Conservation (phyloP, 2,888 invertebrate genomes). For the Germaria angustata region DNA sequence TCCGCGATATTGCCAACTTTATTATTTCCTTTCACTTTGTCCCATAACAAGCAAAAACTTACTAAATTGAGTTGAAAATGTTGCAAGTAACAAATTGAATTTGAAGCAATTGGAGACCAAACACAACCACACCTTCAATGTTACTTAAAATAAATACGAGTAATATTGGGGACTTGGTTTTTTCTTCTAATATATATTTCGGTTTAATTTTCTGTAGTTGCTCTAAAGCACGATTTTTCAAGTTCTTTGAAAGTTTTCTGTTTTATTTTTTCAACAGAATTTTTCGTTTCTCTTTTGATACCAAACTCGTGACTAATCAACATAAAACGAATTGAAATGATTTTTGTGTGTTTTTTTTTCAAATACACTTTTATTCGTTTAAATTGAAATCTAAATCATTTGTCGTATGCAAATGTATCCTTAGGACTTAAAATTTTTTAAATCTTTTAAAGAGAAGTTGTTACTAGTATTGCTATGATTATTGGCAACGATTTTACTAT, state of each 20-base stretch:
- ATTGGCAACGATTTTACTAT: conserved; percentile 34
- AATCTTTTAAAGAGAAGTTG: conserved; percentile 35
- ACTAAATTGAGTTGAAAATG: conserved; percentile 27
- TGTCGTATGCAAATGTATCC: conserved; percentile 64
- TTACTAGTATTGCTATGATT: conserved; percentile 10
- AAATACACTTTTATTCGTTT: conserved; percentile 16
- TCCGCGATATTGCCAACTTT: neutral
- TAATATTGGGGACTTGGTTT: conserved; percentile 18
- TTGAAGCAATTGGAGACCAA: conserved; percentile 15
- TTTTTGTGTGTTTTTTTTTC: conserved; percentile 7
- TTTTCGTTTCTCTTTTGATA: conserved; percentile 7
- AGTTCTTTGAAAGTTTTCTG: conserved; percentile 65
- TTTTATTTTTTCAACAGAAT: conserved; percentile 45
- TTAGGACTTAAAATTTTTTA: conserved; percentile 53
- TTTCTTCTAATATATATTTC: conserved; percentile 12
- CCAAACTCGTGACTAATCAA: conserved; percentile 66
- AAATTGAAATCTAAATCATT: conserved; percentile 64
- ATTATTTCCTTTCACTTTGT: conserved; percentile 59
- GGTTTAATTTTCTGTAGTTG: conserved; percentile 2
- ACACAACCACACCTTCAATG: conserved; percentile 51
- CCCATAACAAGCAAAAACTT: neutral
- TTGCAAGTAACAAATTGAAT: conserved; percentile 41
- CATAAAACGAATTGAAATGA: conserved; percentile 57
- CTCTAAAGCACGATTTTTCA: conserved; percentile 64
- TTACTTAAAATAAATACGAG: neutral